Conservation (phyloP, 2,113 vertebrate species). For the Collichthys lucidus region DNA sequence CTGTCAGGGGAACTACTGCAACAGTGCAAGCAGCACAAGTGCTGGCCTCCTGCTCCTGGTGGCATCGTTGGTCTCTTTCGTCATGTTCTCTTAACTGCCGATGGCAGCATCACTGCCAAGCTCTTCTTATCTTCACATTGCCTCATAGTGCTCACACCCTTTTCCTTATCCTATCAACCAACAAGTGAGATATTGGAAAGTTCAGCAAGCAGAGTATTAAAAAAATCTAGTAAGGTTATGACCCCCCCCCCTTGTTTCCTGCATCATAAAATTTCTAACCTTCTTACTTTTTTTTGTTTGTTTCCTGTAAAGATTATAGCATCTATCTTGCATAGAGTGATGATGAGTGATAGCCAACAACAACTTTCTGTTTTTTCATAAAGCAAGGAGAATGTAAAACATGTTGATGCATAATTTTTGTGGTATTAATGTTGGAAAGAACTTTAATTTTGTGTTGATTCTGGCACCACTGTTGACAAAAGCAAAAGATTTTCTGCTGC, state of each 20-base stretch:
- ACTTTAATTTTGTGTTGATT: too few relatives aligned
- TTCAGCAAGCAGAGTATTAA: neutral
- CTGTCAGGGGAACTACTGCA: neutral
- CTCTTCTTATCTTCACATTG: neutral
- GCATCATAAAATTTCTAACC: neutral
- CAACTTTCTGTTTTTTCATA: neutral
- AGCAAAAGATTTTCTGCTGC: too few relatives aligned
- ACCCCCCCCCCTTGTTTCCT: neutral
- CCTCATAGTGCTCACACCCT: neutral
- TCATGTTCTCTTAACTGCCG: neutral
- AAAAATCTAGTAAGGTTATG: neutral
- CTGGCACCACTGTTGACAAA: too few relatives aligned
- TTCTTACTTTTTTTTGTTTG: neutral
- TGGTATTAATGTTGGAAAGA: neutral
- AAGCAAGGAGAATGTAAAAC: neutral
- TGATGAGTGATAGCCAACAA: neutral
- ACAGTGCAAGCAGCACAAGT: neutral
- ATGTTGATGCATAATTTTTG: neutral
- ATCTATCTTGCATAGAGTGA: neutral
- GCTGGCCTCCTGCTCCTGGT: constrained; percentile 1
- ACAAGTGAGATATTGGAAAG: neutral
- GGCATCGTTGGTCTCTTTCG: neutral
- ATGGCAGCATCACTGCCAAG: neutral
- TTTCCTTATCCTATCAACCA: neutral
- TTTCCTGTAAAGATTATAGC: neutral